Conservation (phyloP, 2,888 invertebrate genomes). For the Limenitis camilla region DNA sequence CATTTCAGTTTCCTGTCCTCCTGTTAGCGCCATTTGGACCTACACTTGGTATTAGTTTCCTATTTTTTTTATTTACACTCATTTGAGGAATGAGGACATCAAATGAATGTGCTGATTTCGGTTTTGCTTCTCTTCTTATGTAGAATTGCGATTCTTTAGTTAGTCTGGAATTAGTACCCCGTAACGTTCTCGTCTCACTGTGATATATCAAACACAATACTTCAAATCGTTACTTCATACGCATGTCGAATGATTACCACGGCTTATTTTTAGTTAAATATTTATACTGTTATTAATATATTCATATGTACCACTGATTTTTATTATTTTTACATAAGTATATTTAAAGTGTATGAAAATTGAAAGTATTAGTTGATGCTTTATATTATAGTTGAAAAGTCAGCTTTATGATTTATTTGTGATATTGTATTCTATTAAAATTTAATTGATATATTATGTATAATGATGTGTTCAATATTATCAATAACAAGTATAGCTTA, state of each 20-base stretch:
- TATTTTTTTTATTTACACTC: slow-evolving; percentile 11
- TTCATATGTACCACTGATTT: no score
- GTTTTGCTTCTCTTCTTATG: slow-evolving; percentile 42
- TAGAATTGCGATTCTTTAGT: slow-evolving; percentile 47
- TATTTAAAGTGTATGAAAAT: background rate
- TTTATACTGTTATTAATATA: no score
- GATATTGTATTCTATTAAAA: background rate
- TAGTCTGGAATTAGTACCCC: slow-evolving; percentile 41
- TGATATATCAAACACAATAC: slow-evolving; percentile 41
- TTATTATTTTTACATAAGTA: no score
- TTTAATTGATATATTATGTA: background rate
- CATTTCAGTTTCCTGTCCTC: slow-evolving; percentile 48
- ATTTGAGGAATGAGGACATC: slow-evolving; percentile 36
- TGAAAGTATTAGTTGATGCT: background rate
- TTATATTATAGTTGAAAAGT: background rate
- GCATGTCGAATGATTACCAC: slow-evolving; percentile 48
- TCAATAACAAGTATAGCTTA: background rate
- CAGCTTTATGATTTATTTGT: background rate
- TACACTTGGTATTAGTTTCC: slow-evolving; percentile 12
- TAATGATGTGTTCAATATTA: background rate
- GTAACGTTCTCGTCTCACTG: slow-evolving; percentile 43
- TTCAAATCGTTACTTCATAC: slow-evolving; percentile 38
- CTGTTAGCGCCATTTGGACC: slow-evolving; percentile 49
- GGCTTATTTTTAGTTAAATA: no score
- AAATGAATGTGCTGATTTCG: slow-evolving; percentile 22